These are phyloP conservation scores for Schizopygopsis malacanthus DNA, from an alignment of 2,797 vertebrate genomes.

Conservation along the genomic window DNA sequence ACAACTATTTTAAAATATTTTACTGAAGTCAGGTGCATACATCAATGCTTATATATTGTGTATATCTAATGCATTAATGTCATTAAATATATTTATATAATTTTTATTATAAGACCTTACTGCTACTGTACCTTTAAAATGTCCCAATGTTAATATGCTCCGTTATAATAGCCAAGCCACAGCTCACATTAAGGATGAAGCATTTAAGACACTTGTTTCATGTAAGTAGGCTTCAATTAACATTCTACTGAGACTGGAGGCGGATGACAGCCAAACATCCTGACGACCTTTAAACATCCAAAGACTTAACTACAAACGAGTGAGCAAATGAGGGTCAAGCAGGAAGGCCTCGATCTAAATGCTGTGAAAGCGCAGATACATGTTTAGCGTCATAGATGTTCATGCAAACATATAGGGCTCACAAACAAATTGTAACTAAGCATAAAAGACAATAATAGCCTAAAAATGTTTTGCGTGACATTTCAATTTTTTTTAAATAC, in stretches of 20 bases:
- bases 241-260: constrained; percentile 10
- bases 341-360: constrained; percentile 13
- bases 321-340: constrained; percentile 35
- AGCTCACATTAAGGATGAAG: background rate
- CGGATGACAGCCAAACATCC: constrained; percentile 1
- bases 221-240: constrained; percentile 8
- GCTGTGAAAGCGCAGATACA: background rate
- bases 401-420: background rate
- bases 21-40: background rate
- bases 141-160: background rate
- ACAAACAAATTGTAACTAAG: background rate
- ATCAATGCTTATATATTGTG: background rate
- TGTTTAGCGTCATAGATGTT: background rate
- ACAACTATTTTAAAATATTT: no score
- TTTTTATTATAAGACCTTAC: background rate
- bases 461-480: background rate
- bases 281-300: constrained; percentile 23
- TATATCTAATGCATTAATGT: no score
- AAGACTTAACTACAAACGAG: constrained; percentile 27
- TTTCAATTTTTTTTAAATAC: background rate
- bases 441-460: background rate
- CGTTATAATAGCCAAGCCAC: background rate
- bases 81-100: background rate
- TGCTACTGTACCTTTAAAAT: background rate
- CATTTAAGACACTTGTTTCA: constrained; percentile 5